Percentiles rank a stretch among this genome's conserved stretches.
Conservation (phyloP, 2,113 vertebrate species). For the Myotis davidii region DNA sequence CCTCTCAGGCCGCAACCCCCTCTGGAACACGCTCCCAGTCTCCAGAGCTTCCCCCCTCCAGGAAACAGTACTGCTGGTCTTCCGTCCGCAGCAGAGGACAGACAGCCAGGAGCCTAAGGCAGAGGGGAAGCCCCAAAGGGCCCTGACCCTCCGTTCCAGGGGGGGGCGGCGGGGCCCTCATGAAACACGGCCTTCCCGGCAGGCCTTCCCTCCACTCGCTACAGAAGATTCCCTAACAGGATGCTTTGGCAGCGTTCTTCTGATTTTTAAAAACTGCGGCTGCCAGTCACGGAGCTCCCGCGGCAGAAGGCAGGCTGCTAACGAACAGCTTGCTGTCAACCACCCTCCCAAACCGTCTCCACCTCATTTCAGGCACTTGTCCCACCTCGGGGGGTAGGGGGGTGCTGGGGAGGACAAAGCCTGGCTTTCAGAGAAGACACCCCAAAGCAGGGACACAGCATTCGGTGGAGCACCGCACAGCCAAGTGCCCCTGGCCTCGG, state of each 20-base stretch:
- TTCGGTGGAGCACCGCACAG: not conserved
- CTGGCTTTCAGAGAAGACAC: not conserved
- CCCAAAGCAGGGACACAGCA: not conserved
- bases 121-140: not conserved
- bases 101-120: not conserved
- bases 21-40: not conserved
- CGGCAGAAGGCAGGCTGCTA: constrained; percentile 53
- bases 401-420: not conserved
- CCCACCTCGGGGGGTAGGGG: not conserved
- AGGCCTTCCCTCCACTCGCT: not conserved
- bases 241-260: not conserved
- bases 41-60: not conserved
- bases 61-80: accelerated
- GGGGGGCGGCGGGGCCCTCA: accelerated
- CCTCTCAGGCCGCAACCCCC: accelerated
- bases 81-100: not conserved
- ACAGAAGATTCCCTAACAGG: not conserved
- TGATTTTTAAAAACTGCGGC: not conserved
- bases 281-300: not conserved
- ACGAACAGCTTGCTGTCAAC: constrained; percentile 59
- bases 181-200: not conserved
- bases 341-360: not conserved
- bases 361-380: not conserved
- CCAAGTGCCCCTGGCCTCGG: accelerated
- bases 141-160: not conserved